Evolutionary conservation across 2,113 vertebrate species (phyloP), one percentile per base, ranked within the genome.

Genomic region (Festucalex cinctus): DNA sequence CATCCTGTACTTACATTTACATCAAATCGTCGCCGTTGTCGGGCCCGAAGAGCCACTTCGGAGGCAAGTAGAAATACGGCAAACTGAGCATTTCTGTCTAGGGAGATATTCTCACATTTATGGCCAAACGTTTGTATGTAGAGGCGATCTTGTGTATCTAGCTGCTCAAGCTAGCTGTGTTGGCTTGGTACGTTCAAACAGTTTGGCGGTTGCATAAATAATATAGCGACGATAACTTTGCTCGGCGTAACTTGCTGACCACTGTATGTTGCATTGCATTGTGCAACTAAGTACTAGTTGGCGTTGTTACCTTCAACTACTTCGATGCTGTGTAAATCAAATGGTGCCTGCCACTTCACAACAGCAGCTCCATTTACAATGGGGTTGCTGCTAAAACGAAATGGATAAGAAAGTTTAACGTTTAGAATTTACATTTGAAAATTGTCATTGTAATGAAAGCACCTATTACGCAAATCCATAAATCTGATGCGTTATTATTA

Each of bases 11-110:
- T 0, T 13, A 54, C 24, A 49, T 65, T 43, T 64, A 5, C 1
- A 49, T 49, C 8, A 22, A 6, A 49, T 24, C 10, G 36, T 24
- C 56, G 20, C 16, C 3, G 64, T 68, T 20, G 36, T 1, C 58
- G 46, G 63, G 22, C 1, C 39, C 0, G 16, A 46, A 22, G 65
- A 54, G 22, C 32, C 14, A 4, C 58, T 51, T n/a, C 9, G 53
- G 4, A 84, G 87, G 87, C 87, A 1, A 26, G 83, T 80, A 37
- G 0, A 56, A 13, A 1, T 24, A 41, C 8, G 2, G 5, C 7
- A 63, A 4, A 14, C 2, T 54, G 17, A 58, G 13, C 1, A 17
- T 64, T 37, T 2, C 0, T 22, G 5, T 44, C 9, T 35, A 36
- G 3, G 13, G 7, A n/a, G 6, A 41, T 37, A 9, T 22, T 16